Evolutionary conservation across 92 coral and sea anemone species (phyloP).

Genomic region (Porites evermanni): DNA sequence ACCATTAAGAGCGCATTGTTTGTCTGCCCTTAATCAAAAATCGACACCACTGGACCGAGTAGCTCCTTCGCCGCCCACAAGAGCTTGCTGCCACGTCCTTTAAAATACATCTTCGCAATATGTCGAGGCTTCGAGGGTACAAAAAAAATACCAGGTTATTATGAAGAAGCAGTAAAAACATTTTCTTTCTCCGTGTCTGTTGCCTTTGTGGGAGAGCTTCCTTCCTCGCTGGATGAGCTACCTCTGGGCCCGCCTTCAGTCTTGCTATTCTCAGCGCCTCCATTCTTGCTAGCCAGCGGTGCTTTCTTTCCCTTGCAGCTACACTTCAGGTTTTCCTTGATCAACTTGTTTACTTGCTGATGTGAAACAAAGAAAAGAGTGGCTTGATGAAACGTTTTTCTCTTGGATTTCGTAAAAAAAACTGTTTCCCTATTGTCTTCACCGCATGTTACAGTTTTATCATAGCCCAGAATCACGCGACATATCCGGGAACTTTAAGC

Average conservation of each 20-base stretch:
- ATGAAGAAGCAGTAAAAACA: conserved; percentile 43
- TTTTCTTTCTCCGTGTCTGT: conserved; percentile 48
- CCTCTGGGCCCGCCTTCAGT: conserved; percentile 9
- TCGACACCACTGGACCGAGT: no score
- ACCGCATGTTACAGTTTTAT: no score
- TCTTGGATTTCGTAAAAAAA: not conserved
- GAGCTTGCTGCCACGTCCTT: not conserved
- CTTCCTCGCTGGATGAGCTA: conserved; percentile 51
- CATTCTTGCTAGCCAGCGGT: conserved; percentile 56
- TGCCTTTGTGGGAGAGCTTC: not conserved
- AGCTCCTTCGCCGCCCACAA: no score
- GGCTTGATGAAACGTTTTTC: not conserved
- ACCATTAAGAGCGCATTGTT: no score
- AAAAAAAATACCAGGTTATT: not conserved
- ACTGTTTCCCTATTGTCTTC: no score
- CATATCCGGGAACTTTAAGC: no score
- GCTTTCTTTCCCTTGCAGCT: conserved; percentile 48
- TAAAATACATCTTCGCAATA: no score
- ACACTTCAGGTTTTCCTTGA: conserved; percentile 48
- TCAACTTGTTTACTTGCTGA: conserved; percentile 61
- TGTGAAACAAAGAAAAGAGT: not conserved
- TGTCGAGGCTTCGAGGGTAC: no score
- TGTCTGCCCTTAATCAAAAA: no score
- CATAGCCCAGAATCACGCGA: no score
- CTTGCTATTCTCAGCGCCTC: conserved; percentile 21